These are phyloP conservation scores for Aphelinus atriplicis DNA, from an alignment of 1,140 invertebrate species.

Conservation along the genomic window DNA sequence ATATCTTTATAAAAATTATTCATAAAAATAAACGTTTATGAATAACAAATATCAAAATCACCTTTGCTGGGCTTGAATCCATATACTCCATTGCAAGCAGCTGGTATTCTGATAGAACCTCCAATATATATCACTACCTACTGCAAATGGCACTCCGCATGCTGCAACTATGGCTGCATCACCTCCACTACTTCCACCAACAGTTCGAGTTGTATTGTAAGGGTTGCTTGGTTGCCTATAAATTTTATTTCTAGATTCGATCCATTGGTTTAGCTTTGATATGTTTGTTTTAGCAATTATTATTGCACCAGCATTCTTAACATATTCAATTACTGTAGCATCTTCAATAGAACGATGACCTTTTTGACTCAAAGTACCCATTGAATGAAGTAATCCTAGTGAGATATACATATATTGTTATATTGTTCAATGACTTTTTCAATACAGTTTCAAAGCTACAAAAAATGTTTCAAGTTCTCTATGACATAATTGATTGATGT, in stretches of 20 bases:
- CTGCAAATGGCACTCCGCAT: constrained; percentile 84
- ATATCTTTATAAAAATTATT: constrained; percentile 1
- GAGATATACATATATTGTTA: constrained; percentile 33
- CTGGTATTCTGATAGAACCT: constrained; percentile 93
- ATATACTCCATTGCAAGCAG: constrained; percentile 94
- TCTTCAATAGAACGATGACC: constrained; percentile 73
- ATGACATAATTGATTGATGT: constrained; percentile 13
- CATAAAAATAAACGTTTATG: not conserved
- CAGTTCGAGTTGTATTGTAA: constrained; percentile 83
- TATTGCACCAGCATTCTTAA: constrained; percentile 87
- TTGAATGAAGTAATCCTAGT: constrained; percentile 72
- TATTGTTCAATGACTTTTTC: too few species aligned
- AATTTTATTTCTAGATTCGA: constrained; percentile 89
- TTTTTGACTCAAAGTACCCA: constrained; percentile 71
- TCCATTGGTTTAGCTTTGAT: constrained; percentile 88
- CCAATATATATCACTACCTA: constrained; percentile 88
- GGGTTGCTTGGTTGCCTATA: constrained; percentile 94
- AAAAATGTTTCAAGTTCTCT: too few species aligned
- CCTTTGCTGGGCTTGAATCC: constrained; percentile 89
- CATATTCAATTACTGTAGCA: constrained; percentile 77
- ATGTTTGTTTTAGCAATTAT: constrained; percentile 92
- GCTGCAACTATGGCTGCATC: constrained; percentile 79
- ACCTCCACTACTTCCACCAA: constrained; percentile 88
- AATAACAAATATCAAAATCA: constrained; percentile 43
- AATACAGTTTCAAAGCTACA: too few species aligned